Percentiles rank a stretch among this genome's conserved stretches.
Evolutionary conservation across 2,113 vertebrate genomes (phyloP).

Genomic region (Rhynchopsitta pachyrhyncha): DNA sequence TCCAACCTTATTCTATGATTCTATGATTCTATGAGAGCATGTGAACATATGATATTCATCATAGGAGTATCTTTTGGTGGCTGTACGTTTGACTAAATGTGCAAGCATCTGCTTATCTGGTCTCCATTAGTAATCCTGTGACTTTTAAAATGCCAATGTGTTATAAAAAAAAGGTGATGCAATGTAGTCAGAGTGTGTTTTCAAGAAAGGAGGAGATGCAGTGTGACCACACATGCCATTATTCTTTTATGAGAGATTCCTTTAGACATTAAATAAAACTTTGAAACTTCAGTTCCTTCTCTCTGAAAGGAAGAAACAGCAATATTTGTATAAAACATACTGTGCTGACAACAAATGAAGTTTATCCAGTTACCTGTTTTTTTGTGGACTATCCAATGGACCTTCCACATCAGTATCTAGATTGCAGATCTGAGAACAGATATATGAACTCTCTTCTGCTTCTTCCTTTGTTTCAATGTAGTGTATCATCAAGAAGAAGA

Average conservation of each 20-base stretch:
- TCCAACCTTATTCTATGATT: too few relatives aligned
- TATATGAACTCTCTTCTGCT: background rate
- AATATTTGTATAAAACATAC: background rate
- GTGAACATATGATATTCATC: background rate
- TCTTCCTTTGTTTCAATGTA: background rate
- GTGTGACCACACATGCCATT: background rate
- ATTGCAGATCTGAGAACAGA: background rate
- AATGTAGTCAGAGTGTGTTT: background rate
- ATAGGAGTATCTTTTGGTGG: background rate
- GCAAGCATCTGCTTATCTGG: background rate
- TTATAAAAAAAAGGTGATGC: background rate
- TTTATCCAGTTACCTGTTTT: background rate
- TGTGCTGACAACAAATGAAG: background rate
- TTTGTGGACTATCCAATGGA: background rate
- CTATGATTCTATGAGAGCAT: background rate
- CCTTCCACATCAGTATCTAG: background rate
- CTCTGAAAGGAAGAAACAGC: background rate
- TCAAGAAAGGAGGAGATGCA: background rate
- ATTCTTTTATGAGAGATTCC: background rate
- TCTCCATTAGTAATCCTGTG: background rate
- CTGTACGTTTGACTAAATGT: background rate
- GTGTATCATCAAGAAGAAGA: background rate
- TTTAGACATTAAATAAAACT: background rate
- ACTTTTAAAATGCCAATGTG: background rate
- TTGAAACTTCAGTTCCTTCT: background rate